These are phyloP conservation scores for Latrodectus elegans DNA, from an alignment of 2,888 invertebrate species.

Conservation along the genomic window DNA sequence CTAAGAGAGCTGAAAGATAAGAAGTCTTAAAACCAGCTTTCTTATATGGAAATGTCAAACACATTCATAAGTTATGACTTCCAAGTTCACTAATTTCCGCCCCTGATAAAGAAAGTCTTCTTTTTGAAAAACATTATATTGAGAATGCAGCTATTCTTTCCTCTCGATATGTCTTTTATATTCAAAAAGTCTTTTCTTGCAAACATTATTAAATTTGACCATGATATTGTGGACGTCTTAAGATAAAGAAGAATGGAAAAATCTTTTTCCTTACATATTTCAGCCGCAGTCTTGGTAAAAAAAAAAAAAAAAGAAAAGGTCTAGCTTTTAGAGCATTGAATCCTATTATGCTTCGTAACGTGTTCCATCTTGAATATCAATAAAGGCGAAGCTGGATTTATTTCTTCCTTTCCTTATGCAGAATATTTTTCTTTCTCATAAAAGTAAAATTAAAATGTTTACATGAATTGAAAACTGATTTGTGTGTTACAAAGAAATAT, in stretches of 20 bases:
- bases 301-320: conserved; percentile 15
- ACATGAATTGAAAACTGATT: no score
- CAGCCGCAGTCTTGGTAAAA: no score
- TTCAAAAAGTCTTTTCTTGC: conserved; percentile 37
- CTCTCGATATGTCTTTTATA: conserved; percentile 28
- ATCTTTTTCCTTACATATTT: not conserved
- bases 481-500: no score
- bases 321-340: conserved; percentile 15
- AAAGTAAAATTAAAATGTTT: no score
- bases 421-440: not conserved
- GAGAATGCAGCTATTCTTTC: not conserved
- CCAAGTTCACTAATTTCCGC: conserved; percentile 1
- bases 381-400: not conserved
- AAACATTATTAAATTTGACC: conserved; percentile 42
- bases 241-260: not conserved
- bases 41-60: conserved; percentile 3
- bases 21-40: no score
- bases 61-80: conserved; percentile 14
- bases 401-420: not conserved
- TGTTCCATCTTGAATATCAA: conserved; percentile 19
- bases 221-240: not conserved
- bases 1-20: no score
- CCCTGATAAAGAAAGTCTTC: not conserved
- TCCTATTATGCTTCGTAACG: conserved; percentile 13
- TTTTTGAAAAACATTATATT: not conserved